Base-by-base conservation (phyloP, 2,113 vertebrate genomes). In the Notarius quadriscutis region DNA sequence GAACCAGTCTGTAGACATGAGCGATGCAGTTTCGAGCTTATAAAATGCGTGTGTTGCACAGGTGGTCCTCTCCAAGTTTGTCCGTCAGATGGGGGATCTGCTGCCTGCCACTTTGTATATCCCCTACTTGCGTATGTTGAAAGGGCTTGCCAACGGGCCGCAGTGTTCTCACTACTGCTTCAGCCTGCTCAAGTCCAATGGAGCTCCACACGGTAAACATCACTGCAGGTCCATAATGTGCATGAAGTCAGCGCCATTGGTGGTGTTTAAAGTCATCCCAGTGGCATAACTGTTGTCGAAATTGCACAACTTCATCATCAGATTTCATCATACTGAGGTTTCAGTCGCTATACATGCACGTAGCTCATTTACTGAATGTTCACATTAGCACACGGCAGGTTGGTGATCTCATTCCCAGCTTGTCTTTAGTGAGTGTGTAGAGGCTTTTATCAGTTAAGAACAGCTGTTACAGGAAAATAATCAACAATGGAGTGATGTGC, bases 101-200 rank as follows among this genome's bases (percentile, higher is more conserved):
- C 95, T 99, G 91, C 98, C 98, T 58, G 95, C 97, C 84, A 98
- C 97, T 15, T 96, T 99, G 88, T 99, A 99, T 89, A 97, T 99
- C 86, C 95, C 98, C 53, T 99, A 99, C 88, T 94, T 99, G 86
- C 97, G 96, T 88, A 99, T 99, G 98, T 95, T 99, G 9, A 97
- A 94, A 89, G 98, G 98, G 62, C 94, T 99, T 85, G 97, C 98
- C 87, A 98, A 92, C 57, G 98, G 98, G 1, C 97, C 97, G 4
- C 98, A 98, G 88, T 98, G 97, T 92, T 97, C 98, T 85, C 97
- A 99, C 93, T 99, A 99, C 94, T 98, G 98, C 94, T 99, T 99
- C 90, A 98, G 97, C 89, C 95, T 99, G 80, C 96, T 99, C n/a
- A 99, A 99, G 92, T 97, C 96, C 91, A 99, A 99, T 9, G 97